Percentiles rank a stretch among this genome's conserved stretches.
Evolutionary conservation across 2,113 vertebrate genomes (phyloP).

Genomic region (Emydocephalus ijimae): DNA sequence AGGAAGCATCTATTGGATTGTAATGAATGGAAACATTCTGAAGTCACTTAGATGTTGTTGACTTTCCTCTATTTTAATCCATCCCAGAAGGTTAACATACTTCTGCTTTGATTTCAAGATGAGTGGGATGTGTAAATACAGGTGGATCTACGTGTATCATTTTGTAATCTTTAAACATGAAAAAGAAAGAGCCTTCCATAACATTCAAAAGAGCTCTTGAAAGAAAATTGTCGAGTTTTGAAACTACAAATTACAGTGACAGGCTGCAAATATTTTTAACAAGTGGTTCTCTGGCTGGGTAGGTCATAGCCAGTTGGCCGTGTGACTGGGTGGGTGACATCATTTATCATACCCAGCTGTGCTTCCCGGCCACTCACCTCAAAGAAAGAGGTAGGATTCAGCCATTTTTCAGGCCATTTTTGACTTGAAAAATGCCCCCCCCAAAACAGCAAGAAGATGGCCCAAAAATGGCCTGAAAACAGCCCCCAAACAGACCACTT

Average conservation of each 20-base stretch:
- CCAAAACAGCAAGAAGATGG: too few species aligned
- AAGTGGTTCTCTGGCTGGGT: too few species aligned
- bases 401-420: too few species aligned
- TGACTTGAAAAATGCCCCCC: too few species aligned
- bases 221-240: slow-evolving; percentile 63
- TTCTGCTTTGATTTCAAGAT: slow-evolving; percentile 60
- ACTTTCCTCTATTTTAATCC: background rate
- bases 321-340: too few species aligned
- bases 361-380: too few species aligned
- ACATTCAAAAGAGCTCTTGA: slow-evolving; percentile 61
- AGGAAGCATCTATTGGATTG: background rate
- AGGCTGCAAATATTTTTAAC: too few species aligned
- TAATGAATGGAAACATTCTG: background rate
- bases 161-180: slow-evolving; percentile 62
- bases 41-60: background rate
- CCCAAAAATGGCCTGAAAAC: too few species aligned
- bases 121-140: slow-evolving; percentile 30
- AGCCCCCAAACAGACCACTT: too few species aligned
- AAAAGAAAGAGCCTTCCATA: slow-evolving; percentile 56
- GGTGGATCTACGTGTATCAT: slow-evolving; percentile 36
- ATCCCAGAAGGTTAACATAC: slow-evolving; percentile 43
- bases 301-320: too few species aligned
- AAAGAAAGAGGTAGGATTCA: too few species aligned
- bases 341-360: too few species aligned
- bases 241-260: slow-evolving; percentile 51